Evolutionary conservation across 2,113 vertebrate genomes (phyloP), one percentile per base, ranked within the genome.

Genomic region (Hippocampus abdominalis): DNA sequence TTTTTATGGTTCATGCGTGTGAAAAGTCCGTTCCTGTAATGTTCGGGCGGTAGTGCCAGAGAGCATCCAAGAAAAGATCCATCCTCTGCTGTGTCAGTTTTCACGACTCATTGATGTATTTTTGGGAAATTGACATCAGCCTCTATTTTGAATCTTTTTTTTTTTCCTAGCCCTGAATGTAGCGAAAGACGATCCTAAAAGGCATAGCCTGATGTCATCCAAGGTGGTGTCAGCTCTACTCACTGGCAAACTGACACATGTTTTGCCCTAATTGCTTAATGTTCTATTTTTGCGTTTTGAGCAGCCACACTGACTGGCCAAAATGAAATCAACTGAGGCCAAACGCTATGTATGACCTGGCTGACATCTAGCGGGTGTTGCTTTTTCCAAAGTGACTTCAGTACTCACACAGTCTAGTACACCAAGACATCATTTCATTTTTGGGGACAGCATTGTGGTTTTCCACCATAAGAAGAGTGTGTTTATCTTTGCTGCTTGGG

Each of bases 281-380:
- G 81, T 74, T 84, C 81, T 84, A 80, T 84, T 83, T 82, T 72
- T 82, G 77, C 73, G 21, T 77, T 74, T 65, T 80, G 72, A 77
- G 68, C 62, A 72, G 32, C 32, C 27, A 39, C n/a, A 21, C 59
- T 64, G 56, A 64, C 77, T 46, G 56, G 61, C 66, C 25, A 64
- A 70, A 75, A 40, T 69, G 71, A 77, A 74, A 71, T 61, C 68
- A 66, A 27, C 61, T 44, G 27, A 64, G 53, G 12, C 60, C 3
- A 66, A 61, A 49, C 5, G 36, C 39, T 56, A 60, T 32, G 20
- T 32, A 42, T 32, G 23, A 59, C 27, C 18, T n/a, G 11, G 1
- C 20, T 5, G 25, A 27, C 69, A 86, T 76, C 80, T 86, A 69
- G 73, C 74, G 84, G 64, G 16, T 39, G 21, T 51, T 39, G 46